Evolutionary conservation across 1,140 invertebrate genomes (phyloP).

Genomic region (Drosophila trapezifrons): DNA sequence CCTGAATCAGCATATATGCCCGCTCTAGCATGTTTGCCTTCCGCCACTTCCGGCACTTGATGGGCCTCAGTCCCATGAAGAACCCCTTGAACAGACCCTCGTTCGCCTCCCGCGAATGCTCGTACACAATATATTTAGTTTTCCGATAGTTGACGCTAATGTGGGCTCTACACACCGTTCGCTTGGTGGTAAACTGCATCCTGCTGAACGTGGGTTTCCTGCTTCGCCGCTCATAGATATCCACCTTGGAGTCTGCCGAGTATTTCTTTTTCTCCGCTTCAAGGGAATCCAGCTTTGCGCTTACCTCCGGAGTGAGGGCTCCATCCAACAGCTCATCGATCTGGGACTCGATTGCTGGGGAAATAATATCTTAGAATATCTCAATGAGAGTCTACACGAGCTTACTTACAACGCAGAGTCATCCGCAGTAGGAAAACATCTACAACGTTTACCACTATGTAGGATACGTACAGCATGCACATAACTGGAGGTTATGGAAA

Average conservation of each 20-base stretch:
- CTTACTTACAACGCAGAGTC: constrained; percentile 21
- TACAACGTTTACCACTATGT: constrained; percentile 26
- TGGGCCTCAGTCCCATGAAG: constrained; percentile 1
- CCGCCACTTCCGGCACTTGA: constrained; percentile 12
- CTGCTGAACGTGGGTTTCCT: background rate
- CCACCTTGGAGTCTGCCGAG: constrained; percentile 3
- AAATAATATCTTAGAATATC: background rate
- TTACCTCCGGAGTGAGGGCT: background rate
- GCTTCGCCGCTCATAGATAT: constrained; percentile 22
- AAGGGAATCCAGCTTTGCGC: background rate
- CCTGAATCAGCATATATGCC: constrained; percentile 6
- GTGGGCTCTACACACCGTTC: background rate
- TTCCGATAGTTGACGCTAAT: background rate
- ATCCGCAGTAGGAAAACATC: constrained; percentile 25
- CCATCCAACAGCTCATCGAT: background rate
- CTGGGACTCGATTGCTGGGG: constrained; percentile 8
- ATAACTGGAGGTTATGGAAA: background rate
- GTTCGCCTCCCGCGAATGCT: background rate
- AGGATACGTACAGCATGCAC: constrained; percentile 16
- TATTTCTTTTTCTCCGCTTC: background rate
- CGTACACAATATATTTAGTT: background rate
- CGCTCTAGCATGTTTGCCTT: background rate
- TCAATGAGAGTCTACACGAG: too few relatives aligned
- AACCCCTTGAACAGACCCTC: constrained; percentile 11
- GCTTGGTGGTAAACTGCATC: constrained; percentile 7